phyloP scores from a whole-genome alignment of 2,113 vertebrate species.

The Corydoras maculifer region DNA sequence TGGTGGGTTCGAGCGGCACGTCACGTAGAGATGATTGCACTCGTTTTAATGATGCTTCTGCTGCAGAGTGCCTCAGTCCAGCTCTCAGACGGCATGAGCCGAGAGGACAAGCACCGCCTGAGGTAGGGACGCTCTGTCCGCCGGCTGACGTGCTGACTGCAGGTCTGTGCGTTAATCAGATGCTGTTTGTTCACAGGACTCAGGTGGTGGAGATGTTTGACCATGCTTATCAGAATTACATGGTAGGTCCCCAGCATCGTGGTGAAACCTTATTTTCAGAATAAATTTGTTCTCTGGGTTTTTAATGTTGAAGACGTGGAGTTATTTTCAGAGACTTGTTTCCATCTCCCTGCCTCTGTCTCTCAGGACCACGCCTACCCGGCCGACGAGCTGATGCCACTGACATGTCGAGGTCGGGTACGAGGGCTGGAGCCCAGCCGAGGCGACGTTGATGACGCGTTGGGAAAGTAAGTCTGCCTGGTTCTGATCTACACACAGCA shows the following conservation, averaged over 20 bases:
- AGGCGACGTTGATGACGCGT: slow-evolving; percentile 90
- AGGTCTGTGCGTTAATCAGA: not conserved
- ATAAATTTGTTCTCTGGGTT: not conserved
- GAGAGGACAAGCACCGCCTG: slow-evolving; percentile 62
- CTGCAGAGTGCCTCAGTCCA: slow-evolving; percentile 46
- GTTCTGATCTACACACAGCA: not conserved
- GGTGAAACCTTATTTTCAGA: not conserved
- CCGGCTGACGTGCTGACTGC: not conserved
- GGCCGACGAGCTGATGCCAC: slow-evolving; percentile 96
- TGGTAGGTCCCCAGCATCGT: slow-evolving; percentile 71
- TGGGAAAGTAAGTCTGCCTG: slow-evolving; percentile 83
- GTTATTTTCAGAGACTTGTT: not conserved
- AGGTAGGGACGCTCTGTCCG: slow-evolving; percentile 48
- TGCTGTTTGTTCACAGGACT: slow-evolving; percentile 63
- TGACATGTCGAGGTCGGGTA: slow-evolving; percentile 91
- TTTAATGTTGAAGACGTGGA: not conserved
- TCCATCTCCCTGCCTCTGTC: slow-evolving; percentile 40
- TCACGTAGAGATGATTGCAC: slow-evolving; percentile 45
- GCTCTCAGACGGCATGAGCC: slow-evolving; percentile 57
- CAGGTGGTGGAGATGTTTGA: slow-evolving; percentile 99
- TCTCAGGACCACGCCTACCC: slow-evolving; percentile 91
- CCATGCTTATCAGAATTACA: slow-evolving; percentile 96
- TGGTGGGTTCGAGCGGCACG: slow-evolving; percentile 15
- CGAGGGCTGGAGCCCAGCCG: slow-evolving; percentile 93
- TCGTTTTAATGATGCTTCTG: slow-evolving; percentile 46